These are phyloP conservation scores for Oreotragus oreotragus DNA, from an alignment of 2,113 vertebrate species.

Conservation along the genomic window DNA sequence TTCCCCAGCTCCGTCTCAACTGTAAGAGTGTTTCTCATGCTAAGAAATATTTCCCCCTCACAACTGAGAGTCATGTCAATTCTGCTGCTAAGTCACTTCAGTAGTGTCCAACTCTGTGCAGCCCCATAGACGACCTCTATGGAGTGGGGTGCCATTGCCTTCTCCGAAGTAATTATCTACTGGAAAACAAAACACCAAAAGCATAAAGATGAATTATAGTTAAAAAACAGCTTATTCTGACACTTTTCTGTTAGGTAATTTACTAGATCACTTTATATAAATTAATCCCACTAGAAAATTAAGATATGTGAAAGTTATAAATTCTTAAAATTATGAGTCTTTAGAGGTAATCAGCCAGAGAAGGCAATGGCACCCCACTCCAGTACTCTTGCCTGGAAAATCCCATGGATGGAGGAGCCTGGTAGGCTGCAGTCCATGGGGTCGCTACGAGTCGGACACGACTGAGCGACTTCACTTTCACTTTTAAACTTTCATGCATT, in stretches of 20 bases:
- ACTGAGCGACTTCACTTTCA: too few relatives aligned
- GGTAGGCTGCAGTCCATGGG: too few relatives aligned
- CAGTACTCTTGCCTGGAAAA: too few relatives aligned
- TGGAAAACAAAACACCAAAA: slow-evolving; percentile 58
- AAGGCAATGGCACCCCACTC: too few relatives aligned
- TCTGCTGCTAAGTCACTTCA: not conserved
- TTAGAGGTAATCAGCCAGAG: not conserved
- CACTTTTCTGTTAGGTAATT: slow-evolving; percentile 26
- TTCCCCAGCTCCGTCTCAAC: not conserved
- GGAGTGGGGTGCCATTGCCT: too few relatives aligned
- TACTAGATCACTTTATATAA: slow-evolving; percentile 34
- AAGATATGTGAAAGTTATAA: not conserved
- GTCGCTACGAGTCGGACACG: too few relatives aligned
- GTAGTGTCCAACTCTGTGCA: not conserved
- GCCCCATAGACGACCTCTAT: not conserved
- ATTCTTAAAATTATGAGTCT: slow-evolving; percentile 44
- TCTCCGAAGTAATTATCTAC: not conserved
- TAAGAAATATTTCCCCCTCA: not conserved
- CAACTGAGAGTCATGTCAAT: not conserved
- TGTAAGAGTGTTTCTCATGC: not conserved
- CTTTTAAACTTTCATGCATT: too few relatives aligned
- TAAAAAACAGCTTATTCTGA: slow-evolving; percentile 57
- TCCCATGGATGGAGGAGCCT: too few relatives aligned
- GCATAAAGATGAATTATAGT: slow-evolving; percentile 32
- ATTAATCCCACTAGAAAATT: slow-evolving; percentile 33